Evolutionary conservation across 1,140 invertebrate species (phyloP).

Genomic region (Aphelinus certus): DNA sequence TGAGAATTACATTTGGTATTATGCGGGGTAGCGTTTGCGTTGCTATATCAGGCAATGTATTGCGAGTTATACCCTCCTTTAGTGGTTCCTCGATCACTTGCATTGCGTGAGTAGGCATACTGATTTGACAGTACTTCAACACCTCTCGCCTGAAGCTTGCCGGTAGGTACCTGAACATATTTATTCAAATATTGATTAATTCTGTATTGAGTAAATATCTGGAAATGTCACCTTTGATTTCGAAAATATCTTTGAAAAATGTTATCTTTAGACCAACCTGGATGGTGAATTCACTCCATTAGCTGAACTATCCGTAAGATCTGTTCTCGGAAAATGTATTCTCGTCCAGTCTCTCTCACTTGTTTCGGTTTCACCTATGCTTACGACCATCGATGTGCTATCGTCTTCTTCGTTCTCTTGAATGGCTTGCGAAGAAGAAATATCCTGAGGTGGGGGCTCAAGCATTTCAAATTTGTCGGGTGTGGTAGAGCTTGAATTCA

Average conservation of each 20-base stretch:
- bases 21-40: conserved; percentile 70
- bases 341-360: conserved; percentile 63
- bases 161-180: conserved; percentile 61
- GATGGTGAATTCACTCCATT: conserved; percentile 46
- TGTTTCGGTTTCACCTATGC: conserved; percentile 59
- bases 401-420: conserved; percentile 57
- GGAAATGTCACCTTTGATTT: no score
- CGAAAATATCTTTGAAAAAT: not conserved
- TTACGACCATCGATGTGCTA: conserved; percentile 57
- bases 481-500: conserved; percentile 60
- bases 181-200: not conserved
- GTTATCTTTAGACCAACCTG: conserved; percentile 37
- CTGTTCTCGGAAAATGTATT: conserved; percentile 54
- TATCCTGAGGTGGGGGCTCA: conserved; percentile 55
- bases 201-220: no score
- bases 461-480: conserved; percentile 62
- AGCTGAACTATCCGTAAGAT: conserved; percentile 46
- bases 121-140: conserved; percentile 60
- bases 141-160: conserved; percentile 68
- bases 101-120: conserved; percentile 51
- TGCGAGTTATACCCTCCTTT: conserved; percentile 56
- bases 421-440: conserved; percentile 47
- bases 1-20: conserved; percentile 75
- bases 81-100: conserved; percentile 60
- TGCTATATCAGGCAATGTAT: conserved; percentile 63